Evolutionary conservation across 2,888 invertebrate species (phyloP).

Genomic region (Drosophila emarginata): DNA sequence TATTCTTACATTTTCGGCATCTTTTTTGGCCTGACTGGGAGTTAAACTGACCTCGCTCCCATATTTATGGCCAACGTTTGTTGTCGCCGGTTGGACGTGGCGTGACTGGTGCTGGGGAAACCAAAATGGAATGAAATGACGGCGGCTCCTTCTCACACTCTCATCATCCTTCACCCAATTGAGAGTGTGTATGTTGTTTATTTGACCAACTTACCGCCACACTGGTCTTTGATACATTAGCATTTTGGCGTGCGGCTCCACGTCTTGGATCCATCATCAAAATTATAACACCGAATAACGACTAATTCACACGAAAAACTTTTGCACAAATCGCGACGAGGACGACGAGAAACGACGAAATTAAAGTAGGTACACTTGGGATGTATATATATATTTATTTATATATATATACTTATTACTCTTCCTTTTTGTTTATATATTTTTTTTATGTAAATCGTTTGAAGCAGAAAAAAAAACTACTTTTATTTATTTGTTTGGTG

Average conservation of each 20-base stretch:
- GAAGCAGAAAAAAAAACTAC: slow-evolving; percentile 13
- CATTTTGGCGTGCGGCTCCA: slow-evolving; percentile 51
- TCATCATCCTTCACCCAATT: slow-evolving; percentile 2
- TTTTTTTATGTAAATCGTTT: slow-evolving; percentile 15
- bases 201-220: slow-evolving; percentile 55
- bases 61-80: slow-evolving; percentile 54
- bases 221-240: slow-evolving; percentile 54
- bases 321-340: slow-evolving; percentile 33
- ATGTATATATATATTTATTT: neutral
- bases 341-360: slow-evolving; percentile 22
- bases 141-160: neutral
- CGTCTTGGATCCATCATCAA: slow-evolving; percentile 59
- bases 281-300: slow-evolving; percentile 42
- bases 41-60: slow-evolving; percentile 78
- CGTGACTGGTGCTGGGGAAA: slow-evolving; percentile 50
- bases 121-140: slow-evolving; percentile 8
- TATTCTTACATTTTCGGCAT: slow-evolving; percentile 67
- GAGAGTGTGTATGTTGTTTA: slow-evolving; percentile 3
- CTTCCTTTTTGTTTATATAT: slow-evolving; percentile 11
- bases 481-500: neutral
- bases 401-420: neutral
- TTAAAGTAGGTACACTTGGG: neutral
- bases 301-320: slow-evolving; percentile 42
- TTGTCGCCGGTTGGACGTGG: slow-evolving; percentile 23
- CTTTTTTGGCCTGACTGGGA: slow-evolving; percentile 72